Base-by-base conservation (phyloP, 2,888 invertebrate species). In the Polydrusus pterygomalis region DNA sequence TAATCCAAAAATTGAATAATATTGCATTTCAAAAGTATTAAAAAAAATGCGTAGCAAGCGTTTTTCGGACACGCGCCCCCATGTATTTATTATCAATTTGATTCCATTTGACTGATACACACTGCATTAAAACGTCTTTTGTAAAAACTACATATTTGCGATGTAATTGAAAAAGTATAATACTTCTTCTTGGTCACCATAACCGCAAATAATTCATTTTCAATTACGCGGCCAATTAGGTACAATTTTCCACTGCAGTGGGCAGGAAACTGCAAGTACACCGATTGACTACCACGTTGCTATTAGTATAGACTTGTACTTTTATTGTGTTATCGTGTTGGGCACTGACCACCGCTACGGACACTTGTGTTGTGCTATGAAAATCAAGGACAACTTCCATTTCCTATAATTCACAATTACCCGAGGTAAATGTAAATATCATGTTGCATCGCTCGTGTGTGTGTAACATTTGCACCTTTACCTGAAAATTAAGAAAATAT, bases 261-360 rank as follows among this genome's bases (percentile, higher is more conserved):
- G 15, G 2, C 30, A 15, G 34, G 34, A 58, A 54, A 54, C 25
- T 58, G 15, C 34, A 58, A 64, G 64, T 25, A 45, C 9, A 47
- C 30, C 10, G 64, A 9, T 64, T 30, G 30, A 30, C 8, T 43
- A 25, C 20, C 43, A 56, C 45, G 40, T 25, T 40, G 56, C 45
- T 68, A 49, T 63, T 64, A 64, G 64, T 47, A n/a, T n/a, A n/a
- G 20, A 43, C 47, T 64, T 49, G 64, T 49, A 58, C 51, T 68
- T 74, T 68, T 67, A 74, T 74, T 74, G 74, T 74, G 62, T 74
- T 68, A 65, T 62, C 68, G 74, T 68, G 62, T 74, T 74, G 68
- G 47, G 68, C 25, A 56, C 10, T 58, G 15, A 47, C 25, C 34
- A 25, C 25, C 62, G 47, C 38, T 18, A 34, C 34, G 34, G 34